Conservation (phyloP, 2,888 invertebrate genomes). For the Protophormia terraenovae region DNA sequence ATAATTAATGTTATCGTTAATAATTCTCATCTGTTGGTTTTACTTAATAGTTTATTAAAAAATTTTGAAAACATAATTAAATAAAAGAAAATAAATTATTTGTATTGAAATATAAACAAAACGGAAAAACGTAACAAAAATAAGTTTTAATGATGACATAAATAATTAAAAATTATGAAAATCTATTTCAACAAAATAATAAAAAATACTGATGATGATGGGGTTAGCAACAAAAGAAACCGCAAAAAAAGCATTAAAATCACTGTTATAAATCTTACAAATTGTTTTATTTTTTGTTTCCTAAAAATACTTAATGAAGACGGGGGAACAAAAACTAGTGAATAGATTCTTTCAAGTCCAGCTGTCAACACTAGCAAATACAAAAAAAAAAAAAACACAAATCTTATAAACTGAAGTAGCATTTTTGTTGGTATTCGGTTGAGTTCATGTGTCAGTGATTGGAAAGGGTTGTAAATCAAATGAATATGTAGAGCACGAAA, state of each 20-base stretch:
- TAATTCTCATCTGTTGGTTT: not conserved
- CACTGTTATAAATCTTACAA: slow-evolving; percentile 59
- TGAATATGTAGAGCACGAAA: slow-evolving; percentile 67
- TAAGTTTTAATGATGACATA: slow-evolving; percentile 25
- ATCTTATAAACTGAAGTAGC: slow-evolving; percentile 52
- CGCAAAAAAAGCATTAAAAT: slow-evolving; percentile 50
- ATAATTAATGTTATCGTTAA: not conserved
- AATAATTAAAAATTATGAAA: slow-evolving; percentile 31
- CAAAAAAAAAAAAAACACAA: slow-evolving; percentile 28
- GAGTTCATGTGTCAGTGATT: slow-evolving; percentile 37
- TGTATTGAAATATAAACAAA: slow-evolving; percentile 5
- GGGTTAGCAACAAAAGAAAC: slow-evolving; percentile 15
- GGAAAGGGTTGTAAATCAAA: slow-evolving; percentile 69
- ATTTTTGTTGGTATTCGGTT: slow-evolving; percentile 19
- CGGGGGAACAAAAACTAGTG: not conserved
- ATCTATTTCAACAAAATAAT: slow-evolving; percentile 41
- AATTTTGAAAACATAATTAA: not conserved
- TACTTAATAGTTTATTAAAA: not conserved
- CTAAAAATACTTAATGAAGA: not conserved
- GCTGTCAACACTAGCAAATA: slow-evolving; percentile 75
- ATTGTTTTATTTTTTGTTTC: not conserved
- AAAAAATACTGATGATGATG: slow-evolving; percentile 2
- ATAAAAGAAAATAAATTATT: not conserved
- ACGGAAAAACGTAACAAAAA: not conserved
- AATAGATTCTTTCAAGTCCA: slow-evolving; percentile 67